Conservation (phyloP, 2,113 vertebrate species). For the Eidolon helvum region DNA sequence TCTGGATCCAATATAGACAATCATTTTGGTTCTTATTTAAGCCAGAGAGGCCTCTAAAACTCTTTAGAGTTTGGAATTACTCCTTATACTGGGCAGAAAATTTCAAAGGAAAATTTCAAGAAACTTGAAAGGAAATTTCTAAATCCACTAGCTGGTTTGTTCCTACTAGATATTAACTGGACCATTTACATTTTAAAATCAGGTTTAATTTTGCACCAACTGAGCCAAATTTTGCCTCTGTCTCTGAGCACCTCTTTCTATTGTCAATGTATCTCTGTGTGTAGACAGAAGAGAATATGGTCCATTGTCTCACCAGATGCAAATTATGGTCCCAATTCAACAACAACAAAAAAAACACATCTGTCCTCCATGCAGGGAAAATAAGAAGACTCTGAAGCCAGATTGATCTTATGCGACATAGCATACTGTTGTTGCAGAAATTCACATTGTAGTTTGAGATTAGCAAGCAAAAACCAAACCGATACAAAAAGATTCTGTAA, state of each 20-base stretch:
- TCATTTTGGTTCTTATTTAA: neutral
- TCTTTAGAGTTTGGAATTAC: constrained; percentile 44
- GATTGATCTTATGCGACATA: neutral
- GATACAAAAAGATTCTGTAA: neutral
- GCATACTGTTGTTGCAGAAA: neutral
- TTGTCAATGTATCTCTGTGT: neutral
- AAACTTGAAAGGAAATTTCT: constrained; percentile 55
- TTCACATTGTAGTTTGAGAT: neutral
- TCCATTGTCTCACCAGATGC: constrained; percentile 53
- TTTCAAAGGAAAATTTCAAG: constrained; percentile 60
- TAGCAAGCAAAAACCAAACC: neutral
- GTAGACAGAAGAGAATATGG: constrained; percentile 15
- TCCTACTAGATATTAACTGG: neutral
- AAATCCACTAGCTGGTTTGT: constrained; percentile 24
- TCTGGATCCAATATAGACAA: neutral
- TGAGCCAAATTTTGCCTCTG: neutral
- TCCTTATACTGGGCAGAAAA: constrained; percentile 35
- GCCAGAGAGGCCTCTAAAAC: neutral
- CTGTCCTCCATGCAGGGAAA: constrained; percentile 27
- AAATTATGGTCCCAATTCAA: constrained; percentile 45
- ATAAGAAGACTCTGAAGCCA: constrained; percentile 24
- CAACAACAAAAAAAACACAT: constrained; percentile 32
- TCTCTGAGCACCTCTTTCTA: neutral
- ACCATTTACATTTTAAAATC: neutral
- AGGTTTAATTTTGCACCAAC: neutral